Conservation (phyloP, 1,140 invertebrate genomes). For the Caenorhabditis tropicalis region DNA sequence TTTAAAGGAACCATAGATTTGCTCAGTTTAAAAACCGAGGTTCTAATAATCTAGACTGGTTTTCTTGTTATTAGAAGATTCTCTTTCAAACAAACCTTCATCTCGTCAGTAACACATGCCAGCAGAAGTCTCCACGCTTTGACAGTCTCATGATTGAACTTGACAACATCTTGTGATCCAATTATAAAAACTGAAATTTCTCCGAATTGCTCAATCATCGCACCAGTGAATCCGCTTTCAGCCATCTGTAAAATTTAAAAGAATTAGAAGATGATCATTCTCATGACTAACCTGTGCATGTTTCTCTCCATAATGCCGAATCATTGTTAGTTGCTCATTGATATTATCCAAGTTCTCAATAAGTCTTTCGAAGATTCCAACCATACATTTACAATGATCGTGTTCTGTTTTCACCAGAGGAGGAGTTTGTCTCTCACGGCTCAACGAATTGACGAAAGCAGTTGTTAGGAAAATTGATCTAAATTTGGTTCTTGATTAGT, state of each 20-base stretch:
- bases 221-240: slow-evolving; percentile 57
- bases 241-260: slow-evolving; percentile 51
- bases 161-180: slow-evolving; percentile 54
- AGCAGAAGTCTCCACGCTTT: slow-evolving; percentile 57
- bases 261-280: neutral
- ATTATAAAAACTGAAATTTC: slow-evolving; percentile 57
- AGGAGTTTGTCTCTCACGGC: slow-evolving; percentile 51
- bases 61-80: too few relatives aligned
- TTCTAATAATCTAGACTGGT: too few relatives aligned
- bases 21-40: too few relatives aligned
- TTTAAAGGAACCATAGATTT: too few relatives aligned
- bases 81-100: slow-evolving; percentile 21
- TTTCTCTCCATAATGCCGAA: slow-evolving; percentile 58
- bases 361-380: slow-evolving; percentile 55
- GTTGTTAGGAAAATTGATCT: slow-evolving; percentile 59
- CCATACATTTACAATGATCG: slow-evolving; percentile 59
- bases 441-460: slow-evolving; percentile 57
- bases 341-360: slow-evolving; percentile 53
- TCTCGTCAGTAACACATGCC: slow-evolving; percentile 57
- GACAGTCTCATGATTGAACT: slow-evolving; percentile 59
- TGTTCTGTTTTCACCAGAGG: slow-evolving; percentile 57
- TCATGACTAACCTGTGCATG: slow-evolving; percentile 51
- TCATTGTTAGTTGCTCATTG: slow-evolving; percentile 17
- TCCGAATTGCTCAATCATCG: slow-evolving; percentile 59
- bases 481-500: too few relatives aligned